These are phyloP conservation scores for Diarsia rubi DNA, from an alignment of 2,888 invertebrate genomes.

Conservation along the genomic window DNA sequence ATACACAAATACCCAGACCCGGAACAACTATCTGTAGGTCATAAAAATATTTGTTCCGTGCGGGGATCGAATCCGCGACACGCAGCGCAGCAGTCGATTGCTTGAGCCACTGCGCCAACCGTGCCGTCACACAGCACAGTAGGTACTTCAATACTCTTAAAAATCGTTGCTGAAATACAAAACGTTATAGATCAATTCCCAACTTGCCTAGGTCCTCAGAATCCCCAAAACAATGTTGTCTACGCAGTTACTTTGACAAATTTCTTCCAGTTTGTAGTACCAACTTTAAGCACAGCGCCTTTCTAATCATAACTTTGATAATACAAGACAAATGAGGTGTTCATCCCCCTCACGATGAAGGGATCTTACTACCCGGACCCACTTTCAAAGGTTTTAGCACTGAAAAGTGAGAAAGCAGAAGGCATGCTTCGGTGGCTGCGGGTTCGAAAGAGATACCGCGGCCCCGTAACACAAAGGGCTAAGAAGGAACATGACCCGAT, in stretches of 20 bases:
- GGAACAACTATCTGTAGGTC: too few relatives aligned
- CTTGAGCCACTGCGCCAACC: too few relatives aligned
- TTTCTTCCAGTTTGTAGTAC: slow-evolving; percentile 22
- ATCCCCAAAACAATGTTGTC: not conserved
- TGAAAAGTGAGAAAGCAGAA: not conserved
- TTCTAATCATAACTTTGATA: slow-evolving; percentile 65
- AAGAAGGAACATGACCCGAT: too few relatives aligned
- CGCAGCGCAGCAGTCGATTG: too few relatives aligned
- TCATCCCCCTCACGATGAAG: slow-evolving; percentile 46
- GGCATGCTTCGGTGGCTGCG: too few relatives aligned
- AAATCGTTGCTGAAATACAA: not conserved
- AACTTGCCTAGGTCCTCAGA: not conserved
- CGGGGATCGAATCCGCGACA: too few relatives aligned
- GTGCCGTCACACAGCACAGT: too few relatives aligned
- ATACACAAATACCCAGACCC: too few relatives aligned
- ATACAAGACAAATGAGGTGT: slow-evolving; percentile 64
- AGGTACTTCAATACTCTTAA: too few relatives aligned
- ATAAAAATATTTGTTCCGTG: too few relatives aligned
- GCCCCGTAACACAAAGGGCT: too few relatives aligned
- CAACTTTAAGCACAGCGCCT: slow-evolving; percentile 31
- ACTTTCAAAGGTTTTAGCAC: slow-evolving; percentile 29
- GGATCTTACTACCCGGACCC: slow-evolving; percentile 48
- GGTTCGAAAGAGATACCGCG: too few relatives aligned
- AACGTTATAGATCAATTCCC: not conserved
- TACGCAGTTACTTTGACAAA: slow-evolving; percentile 12